Evolutionary conservation across 2,797 vertebrate genomes (phyloP).

Genomic region (Novumbra hubbsi): DNA sequence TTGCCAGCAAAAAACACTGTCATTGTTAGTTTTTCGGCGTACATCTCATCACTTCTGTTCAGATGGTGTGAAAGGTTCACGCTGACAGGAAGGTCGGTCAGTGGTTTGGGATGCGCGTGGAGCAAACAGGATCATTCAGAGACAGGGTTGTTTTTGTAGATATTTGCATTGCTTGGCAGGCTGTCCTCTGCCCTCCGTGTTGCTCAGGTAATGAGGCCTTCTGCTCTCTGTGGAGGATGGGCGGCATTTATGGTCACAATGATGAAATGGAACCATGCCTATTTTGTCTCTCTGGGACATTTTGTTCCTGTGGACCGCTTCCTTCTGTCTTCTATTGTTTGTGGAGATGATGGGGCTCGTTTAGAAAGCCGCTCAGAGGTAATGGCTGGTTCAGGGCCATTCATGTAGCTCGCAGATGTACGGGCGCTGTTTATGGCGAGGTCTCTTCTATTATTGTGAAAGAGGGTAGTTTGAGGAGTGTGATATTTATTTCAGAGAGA

Average conservation of each 20-base stretch:
- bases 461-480: neutral
- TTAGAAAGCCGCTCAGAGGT: constrained; percentile 13
- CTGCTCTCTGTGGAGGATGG: constrained; percentile 8
- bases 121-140: neutral
- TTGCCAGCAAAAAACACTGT: neutral
- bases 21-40: neutral
- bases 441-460: constrained; percentile 23
- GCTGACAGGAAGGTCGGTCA: neutral
- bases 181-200: neutral
- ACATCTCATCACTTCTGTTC: neutral
- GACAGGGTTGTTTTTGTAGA: neutral
- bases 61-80: neutral
- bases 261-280: constrained; percentile 14
- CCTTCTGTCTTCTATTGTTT: constrained; percentile 21
- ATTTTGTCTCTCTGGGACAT: constrained; percentile 17
- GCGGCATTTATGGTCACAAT: constrained; percentile 13
- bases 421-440: neutral
- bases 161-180: neutral
- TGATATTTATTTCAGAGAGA: neutral
- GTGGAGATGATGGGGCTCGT: neutral
- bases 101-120: neutral
- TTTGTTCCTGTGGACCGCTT: constrained; percentile 7
- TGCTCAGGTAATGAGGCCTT: constrained; percentile 16
- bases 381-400: constrained; percentile 9
- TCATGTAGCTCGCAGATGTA: constrained; percentile 4